These are phyloP conservation scores for Lasaia peninsularis DNA, from an alignment of 1,140 invertebrate genomes.

Conservation along the genomic window DNA sequence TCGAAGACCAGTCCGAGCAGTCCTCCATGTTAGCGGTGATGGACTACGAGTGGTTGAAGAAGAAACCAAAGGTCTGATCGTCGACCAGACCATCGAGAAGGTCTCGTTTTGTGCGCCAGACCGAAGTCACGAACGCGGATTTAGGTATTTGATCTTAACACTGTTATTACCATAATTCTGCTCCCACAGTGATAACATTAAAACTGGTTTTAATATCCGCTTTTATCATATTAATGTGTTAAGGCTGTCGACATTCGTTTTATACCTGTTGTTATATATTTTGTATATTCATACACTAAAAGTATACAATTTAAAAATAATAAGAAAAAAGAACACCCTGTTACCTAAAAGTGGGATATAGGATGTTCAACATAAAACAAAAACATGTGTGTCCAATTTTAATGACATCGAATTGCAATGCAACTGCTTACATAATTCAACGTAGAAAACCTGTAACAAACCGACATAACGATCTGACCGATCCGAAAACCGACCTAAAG, in stretches of 20 bases:
- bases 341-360: too few species aligned
- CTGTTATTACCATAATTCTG: not conserved
- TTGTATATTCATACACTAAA: too few species aligned
- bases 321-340: too few species aligned
- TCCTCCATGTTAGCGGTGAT: constrained; percentile 98
- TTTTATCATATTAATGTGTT: not conserved
- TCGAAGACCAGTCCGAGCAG: constrained; percentile 90
- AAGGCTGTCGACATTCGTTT: not conserved
- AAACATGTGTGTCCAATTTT: too few species aligned
- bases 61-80: constrained; percentile 98
- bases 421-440: too few species aligned
- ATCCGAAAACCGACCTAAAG: too few species aligned
- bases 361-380: too few species aligned
- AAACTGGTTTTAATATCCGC: not conserved
- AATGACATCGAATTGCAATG: too few species aligned
- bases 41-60: constrained; percentile 98
- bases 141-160: constrained; percentile 87
- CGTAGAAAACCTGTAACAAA: too few species aligned
- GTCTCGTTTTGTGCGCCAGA: constrained; percentile 99
- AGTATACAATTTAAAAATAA: too few species aligned
- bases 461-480: too few species aligned
- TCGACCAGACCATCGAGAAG: constrained; percentile 99
- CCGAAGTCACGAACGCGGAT: constrained; percentile 97
- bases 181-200: not conserved
- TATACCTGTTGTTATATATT: not conserved